A percentile compares a stretch with the other conserved stretches of the same genome.
Conservation (phyloP, 2,888 invertebrate species). For the Masnerella sp. region DNA sequence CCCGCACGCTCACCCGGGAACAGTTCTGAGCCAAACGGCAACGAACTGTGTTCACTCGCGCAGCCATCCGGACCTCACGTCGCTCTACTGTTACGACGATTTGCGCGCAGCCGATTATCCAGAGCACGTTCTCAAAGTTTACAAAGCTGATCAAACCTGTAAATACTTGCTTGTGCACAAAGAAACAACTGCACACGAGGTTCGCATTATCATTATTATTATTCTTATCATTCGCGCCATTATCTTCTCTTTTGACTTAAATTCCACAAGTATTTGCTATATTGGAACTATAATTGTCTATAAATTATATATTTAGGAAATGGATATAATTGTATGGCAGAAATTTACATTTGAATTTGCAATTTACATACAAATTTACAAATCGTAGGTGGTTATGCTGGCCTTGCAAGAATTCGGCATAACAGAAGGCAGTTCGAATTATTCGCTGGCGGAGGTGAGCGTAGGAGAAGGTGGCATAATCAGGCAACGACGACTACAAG, state of each 20-base stretch:
- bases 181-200: slow-evolving; percentile 90
- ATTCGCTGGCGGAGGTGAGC: slow-evolving; percentile 96
- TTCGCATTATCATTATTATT: slow-evolving; percentile 39
- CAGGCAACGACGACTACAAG: slow-evolving; percentile 96
- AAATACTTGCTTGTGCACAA: slow-evolving; percentile 98
- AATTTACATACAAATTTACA: not conserved
- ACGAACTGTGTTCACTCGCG: slow-evolving; percentile 89
- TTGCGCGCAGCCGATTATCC: slow-evolving; percentile 90
- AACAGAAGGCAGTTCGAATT: slow-evolving; percentile 95
- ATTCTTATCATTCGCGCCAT: no score
- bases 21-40: slow-evolving; percentile 79
- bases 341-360: not conserved
- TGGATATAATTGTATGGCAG: not conserved
- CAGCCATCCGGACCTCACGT: slow-evolving; percentile 92
- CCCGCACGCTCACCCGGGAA: slow-evolving; percentile 76
- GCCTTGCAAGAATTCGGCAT: slow-evolving; percentile 97
- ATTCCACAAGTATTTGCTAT: no score
- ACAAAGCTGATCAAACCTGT: slow-evolving; percentile 97
- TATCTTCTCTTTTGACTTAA: no score
- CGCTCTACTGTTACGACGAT: slow-evolving; percentile 88
- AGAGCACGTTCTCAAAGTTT: slow-evolving; percentile 98
- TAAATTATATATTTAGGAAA: no score
- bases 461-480: slow-evolving; percentile 97
- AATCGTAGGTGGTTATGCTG: slow-evolving; percentile 91
- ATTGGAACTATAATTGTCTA: no score